A percentile compares a stretch with the other conserved stretches of the same genome.
Evolutionary conservation across 2,113 vertebrate species (phyloP).

Genomic region (Mixornis gularis): DNA sequence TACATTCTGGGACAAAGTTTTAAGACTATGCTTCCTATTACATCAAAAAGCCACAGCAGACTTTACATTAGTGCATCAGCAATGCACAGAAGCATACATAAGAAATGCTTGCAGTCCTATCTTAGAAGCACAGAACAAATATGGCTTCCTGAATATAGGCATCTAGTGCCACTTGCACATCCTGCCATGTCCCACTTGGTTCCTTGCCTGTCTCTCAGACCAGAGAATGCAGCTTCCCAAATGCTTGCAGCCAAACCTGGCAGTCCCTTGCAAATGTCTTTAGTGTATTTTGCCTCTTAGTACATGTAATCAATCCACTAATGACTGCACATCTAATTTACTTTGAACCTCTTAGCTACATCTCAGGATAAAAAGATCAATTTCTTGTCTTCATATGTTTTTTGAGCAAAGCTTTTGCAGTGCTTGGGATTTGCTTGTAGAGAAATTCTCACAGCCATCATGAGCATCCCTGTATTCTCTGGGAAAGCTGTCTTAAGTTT

Average conservation of each 20-base stretch:
- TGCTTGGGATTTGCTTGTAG: background rate
- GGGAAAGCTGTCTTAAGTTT: background rate
- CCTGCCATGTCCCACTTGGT: background rate
- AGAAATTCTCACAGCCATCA: background rate
- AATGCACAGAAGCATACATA: background rate
- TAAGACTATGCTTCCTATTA: background rate
- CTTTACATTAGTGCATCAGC: background rate
- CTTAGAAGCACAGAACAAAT: background rate
- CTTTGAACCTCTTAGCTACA: background rate
- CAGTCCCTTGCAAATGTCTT: background rate
- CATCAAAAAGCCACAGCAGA: background rate
- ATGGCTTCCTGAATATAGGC: background rate
- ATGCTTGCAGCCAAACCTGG: background rate
- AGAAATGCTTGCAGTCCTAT: background rate
- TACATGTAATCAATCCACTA: background rate
- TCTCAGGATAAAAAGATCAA: background rate
- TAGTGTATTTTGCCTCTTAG: background rate
- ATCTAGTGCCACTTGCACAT: background rate
- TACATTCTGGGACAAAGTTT: background rate
- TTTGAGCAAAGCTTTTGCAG: background rate
- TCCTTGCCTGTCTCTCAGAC: rapidly evolving
- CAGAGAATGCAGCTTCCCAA: background rate
- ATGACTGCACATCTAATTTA: background rate
- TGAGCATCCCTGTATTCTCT: background rate
- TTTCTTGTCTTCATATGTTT: background rate